Evolutionary conservation across 2,888 invertebrate genomes (phyloP), one percentile per base, ranked within the genome.

Genomic region (Sminthurinus aureus): DNA sequence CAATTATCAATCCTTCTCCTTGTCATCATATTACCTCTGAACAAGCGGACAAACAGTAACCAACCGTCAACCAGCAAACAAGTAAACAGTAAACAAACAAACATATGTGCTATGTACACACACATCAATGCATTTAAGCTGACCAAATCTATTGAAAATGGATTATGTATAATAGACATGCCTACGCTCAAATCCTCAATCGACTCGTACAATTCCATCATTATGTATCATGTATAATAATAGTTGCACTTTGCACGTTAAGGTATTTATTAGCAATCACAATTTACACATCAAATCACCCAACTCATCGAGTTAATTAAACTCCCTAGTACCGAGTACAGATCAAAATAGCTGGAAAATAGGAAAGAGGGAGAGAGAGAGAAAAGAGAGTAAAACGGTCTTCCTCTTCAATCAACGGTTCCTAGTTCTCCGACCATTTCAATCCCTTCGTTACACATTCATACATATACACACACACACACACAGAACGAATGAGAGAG

Each of bases 321-420:
- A 50, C 74, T 74, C 74, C 0, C 24, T 73, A 38, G 58, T 66
- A 76, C 0, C 24, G 73, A 38, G 58, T 66, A 76, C 51, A 15
- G 13, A 52, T 76, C 51, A 13, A 76, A 74, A 74, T 74, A 26
- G 58, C 58, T 24, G 69, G 66, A 66, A 20, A 24, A 69, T n/a
- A 24, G 24, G 15, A 6, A 0, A 73, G 38, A 69, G 9, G 1
- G 1, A 9, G n/a, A n/a, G 15, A 6, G 8, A 73, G 38, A 69
- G 9, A 3, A 12, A 9, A 13, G 20, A 76, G 69, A 69, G 13
- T 20, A 24, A 79, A 79, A 79, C 9, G 69, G 71, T 79, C 69
- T 51, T 74, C 12, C 81, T 75, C 74, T 81, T 81, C 38, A 73
- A 74, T 81, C 74, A 81, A 74, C 51, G 64, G 71, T 73, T 71